Evolutionary conservation across 2,888 invertebrate species (phyloP).

Genomic region (Acholoe squamosa): DNA sequence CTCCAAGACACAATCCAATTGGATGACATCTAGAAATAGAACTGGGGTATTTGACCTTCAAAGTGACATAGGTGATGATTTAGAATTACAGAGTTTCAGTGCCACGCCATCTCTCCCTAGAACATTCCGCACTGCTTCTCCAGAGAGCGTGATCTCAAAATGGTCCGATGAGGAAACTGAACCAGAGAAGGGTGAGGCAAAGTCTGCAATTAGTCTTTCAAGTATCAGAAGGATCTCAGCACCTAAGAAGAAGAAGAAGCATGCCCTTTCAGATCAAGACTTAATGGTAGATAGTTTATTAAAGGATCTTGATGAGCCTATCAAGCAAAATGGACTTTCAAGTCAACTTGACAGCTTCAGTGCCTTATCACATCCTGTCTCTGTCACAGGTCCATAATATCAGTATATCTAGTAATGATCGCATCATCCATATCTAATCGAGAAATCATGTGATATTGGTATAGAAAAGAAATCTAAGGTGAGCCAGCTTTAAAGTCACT

Average conservation of each 20-base stretch:
- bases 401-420: neutral
- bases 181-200: neutral
- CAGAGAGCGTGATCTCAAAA: neutral
- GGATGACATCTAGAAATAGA: conserved; percentile 10
- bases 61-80: neutral
- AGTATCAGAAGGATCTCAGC: conserved; percentile 51
- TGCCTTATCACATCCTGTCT: neutral
- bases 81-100: neutral
- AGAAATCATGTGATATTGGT: neutral
- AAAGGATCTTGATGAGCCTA: conserved; percentile 14
- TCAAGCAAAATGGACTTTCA: neutral
- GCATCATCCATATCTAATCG: neutral
- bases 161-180: conserved; percentile 42
- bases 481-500: neutral
- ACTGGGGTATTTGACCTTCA: neutral
- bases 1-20: neutral
- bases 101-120: neutral
- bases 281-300: conserved; percentile 14
- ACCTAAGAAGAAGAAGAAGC: conserved; percentile 53
- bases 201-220: conserved; percentile 3
- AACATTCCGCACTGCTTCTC: neutral
- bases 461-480: neutral
- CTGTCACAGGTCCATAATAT: neutral
- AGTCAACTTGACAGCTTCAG: neutral
- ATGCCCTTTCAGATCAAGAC: conserved; percentile 56